Evolutionary conservation across 1,140 invertebrate species (phyloP).

Genomic region (Drosophila simulans): DNA sequence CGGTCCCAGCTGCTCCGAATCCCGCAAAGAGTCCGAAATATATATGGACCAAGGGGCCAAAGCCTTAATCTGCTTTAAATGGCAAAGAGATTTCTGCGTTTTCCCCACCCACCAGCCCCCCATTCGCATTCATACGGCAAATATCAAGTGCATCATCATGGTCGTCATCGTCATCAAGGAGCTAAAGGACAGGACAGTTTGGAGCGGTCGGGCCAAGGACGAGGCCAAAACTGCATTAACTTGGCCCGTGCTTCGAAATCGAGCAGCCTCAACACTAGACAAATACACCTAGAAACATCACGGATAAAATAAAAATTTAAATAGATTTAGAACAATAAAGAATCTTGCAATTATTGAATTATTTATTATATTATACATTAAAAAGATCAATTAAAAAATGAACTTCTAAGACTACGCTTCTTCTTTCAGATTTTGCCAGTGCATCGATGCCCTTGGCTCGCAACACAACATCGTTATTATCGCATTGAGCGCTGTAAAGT

Average conservation of each 20-base stretch:
- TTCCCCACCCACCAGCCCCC: neutral
- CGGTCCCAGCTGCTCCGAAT: conserved; percentile 18
- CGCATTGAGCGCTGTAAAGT: conserved; percentile 75
- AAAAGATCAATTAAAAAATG: no score
- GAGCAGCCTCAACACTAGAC: conserved; percentile 25
- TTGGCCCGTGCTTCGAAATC: conserved; percentile 26
- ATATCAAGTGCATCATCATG: conserved; percentile 80
- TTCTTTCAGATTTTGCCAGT: neutral
- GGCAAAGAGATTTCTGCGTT: conserved; percentile 59
- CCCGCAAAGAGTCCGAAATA: conserved; percentile 28
- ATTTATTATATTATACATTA: no score
- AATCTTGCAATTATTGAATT: neutral
- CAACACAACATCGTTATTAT: conserved; percentile 72
- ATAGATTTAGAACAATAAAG: neutral
- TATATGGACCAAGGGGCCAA: conserved; percentile 35
- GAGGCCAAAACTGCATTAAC: conserved; percentile 58
- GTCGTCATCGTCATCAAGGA: conserved; percentile 35
- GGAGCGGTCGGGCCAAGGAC: conserved; percentile 37
- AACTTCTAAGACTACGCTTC: no score
- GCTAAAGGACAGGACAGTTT: conserved; percentile 28
- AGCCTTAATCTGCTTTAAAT: conserved; percentile 76
- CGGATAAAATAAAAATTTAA: neutral
- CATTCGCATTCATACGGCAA: conserved; percentile 72
- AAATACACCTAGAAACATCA: conserved; percentile 14
- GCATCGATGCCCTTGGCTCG: conserved; percentile 52